A percentile compares a stretch with the other conserved stretches of the same genome.
Conservation (phyloP, 2,113 vertebrate species). For the Balaenoptera acutorostrata region DNA sequence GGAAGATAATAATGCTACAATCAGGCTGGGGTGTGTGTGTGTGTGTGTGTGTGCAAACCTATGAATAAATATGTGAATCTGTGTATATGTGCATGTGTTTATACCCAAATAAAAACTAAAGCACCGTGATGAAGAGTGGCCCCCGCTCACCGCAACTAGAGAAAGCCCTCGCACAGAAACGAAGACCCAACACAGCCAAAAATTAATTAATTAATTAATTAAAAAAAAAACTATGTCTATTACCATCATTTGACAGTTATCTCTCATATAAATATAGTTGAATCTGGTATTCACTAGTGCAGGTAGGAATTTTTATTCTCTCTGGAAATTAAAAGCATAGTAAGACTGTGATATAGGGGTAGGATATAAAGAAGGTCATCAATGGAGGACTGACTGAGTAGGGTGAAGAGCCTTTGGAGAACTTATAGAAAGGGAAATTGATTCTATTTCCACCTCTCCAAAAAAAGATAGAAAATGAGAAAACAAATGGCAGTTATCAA, state of each 20-base stretch:
- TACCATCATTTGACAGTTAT: background rate
- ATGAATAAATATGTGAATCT: background rate
- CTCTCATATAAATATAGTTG: background rate
- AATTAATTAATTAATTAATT: too few species aligned
- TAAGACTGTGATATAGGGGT: background rate
- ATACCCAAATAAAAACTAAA: background rate
- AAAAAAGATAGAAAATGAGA: background rate
- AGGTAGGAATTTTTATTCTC: background rate
- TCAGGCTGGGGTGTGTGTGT: background rate
- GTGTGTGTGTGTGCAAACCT: background rate
- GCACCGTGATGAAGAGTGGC: too few species aligned
- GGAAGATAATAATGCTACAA: background rate
- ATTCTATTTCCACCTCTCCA: background rate
- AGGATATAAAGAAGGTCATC: background rate
- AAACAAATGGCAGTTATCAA: background rate
- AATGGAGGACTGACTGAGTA: background rate
- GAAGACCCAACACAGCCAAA: too few species aligned
- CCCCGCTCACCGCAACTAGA: too few species aligned
- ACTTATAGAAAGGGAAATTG: background rate
- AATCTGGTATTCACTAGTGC: background rate
- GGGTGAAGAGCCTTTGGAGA: background rate
- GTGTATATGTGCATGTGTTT: background rate
- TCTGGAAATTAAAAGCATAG: background rate
- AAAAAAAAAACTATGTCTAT: background rate
- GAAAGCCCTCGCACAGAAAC: too few species aligned